A percentile compares a stretch with the other conserved stretches of the same genome.
phyloP scores from a whole-genome alignment of 1,140 invertebrate genomes.

The Drosophila sulfurigaster region DNA sequence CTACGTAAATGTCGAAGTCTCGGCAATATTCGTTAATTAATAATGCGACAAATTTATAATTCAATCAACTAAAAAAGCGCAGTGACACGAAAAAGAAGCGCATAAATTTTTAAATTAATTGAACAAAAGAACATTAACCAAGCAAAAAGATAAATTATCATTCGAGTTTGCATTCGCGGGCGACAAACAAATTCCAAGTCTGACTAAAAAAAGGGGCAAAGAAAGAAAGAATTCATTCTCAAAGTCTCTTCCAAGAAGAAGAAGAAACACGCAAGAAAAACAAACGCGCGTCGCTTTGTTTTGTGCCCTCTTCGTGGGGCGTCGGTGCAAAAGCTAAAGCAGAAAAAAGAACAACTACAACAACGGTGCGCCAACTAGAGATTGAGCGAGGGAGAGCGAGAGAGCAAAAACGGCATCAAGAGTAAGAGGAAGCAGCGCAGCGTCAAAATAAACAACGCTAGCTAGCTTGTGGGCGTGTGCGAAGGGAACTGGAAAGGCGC shows the following conservation, averaged over 20 bases:
- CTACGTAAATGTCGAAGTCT: conserved; percentile 65
- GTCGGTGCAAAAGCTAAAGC: background rate
- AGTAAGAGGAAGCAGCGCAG: conserved; percentile 11
- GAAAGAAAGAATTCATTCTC: conserved; percentile 3
- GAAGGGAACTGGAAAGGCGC: conserved; percentile 37
- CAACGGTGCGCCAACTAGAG: conserved; percentile 27
- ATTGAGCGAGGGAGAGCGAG: conserved; percentile 25
- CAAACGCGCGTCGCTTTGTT: conserved; percentile 48
- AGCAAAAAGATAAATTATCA: conserved; percentile 30
- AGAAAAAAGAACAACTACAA: conserved; percentile 14
- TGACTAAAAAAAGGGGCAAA: background rate
- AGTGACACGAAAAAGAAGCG: conserved; percentile 15
- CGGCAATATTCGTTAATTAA: conserved; percentile 59
- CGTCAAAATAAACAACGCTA: conserved; percentile 15
- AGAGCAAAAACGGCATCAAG: conserved; percentile 12
- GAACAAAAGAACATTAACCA: conserved; percentile 16
- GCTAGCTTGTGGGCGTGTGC: conserved; percentile 14
- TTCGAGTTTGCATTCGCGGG: conserved; percentile 46
- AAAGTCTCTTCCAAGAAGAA: conserved; percentile 7
- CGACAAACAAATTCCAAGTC: conserved; percentile 33
- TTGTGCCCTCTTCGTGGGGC: conserved; percentile 29
- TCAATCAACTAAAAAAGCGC: conserved; percentile 26
- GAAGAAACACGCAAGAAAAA: conserved; percentile 20
- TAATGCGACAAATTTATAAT: conserved; percentile 58
- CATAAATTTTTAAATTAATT: background rate